Evolutionary conservation across 1,140 invertebrate genomes (phyloP), one percentile per base, ranked within the genome.

Genomic region (Cotesia typhae): DNA sequence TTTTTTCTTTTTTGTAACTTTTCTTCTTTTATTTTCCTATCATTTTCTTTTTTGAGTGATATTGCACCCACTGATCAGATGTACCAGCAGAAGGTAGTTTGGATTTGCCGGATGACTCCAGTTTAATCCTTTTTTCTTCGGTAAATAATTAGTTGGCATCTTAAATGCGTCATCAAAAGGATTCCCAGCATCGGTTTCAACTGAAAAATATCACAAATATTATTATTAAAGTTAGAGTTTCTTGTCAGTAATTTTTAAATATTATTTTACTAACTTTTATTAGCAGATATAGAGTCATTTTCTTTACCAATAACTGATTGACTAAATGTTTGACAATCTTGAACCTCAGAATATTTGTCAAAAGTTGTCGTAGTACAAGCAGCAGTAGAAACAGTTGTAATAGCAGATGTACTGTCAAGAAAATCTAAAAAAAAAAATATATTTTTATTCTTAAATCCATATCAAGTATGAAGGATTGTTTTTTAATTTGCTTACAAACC

Each of bases 121-220:
- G 28, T 64, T 71, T 71, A 28, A 63, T 63, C 20, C 51, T 53
- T 71, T 64, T 64, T 71, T 71, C 60, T 71, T 71, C 6, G 59
- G 69, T 61, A 64, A 61, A 52, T 71, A 63, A 51, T 71, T 37
- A 61, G 57, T 64, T 71, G 60, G 69, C 41, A 71, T 37, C 14
- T 14, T 71, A 63, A 71, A 71, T 63, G 69, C 69, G 20, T 71
- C 41, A 4, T 20, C 28, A 71, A 71, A 63, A 71, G 53, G 14
- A 20, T 70, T 37, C 52, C 55, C 28, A 70, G 67, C 3, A 55
- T 55, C 4, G 14, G 12, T 55, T 55, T 52, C 47, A 52, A 52
- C 47, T 52, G n/a, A 52, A 52, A 52, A 52, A 52, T 52, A 10
- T 52, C n/a, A 7, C 47, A 52, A 52, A 52, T 52, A 52, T 52